Evolutionary conservation across 2,888 invertebrate genomes (phyloP), one percentile per base, ranked within the genome.

Genomic region (Embidobia sp.): DNA sequence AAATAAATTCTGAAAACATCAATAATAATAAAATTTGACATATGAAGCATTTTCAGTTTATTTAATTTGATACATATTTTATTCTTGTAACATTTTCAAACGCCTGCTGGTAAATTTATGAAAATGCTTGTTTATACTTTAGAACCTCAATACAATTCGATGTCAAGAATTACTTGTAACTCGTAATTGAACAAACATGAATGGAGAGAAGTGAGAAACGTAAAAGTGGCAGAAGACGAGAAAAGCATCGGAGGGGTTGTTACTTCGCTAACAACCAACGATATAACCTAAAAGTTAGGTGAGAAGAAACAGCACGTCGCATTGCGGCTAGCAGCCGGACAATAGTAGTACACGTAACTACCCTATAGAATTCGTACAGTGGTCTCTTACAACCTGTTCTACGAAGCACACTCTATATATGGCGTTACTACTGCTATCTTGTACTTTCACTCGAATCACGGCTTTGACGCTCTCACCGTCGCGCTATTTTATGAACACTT

Each of bases 181-280:
- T 6, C 3, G 33, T 3, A 37, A 37, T 37, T 31, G 51, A 10
- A 11, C 13, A 51, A 51, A 35, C 22, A 35, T 51, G 22, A 27
- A 46, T 46, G 42, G 19, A 42, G 19, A 19, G n/a, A n/a, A 8
- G n/a, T 7, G n/a, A 6, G 37, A 15, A 33, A 16, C 37, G 48
- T 55, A 49, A 48, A 48, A 57, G 26, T 22, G 18, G 15, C 57
- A 33, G 7, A 46, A 46, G 16, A 55, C 40, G 40, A 49, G 53
- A 55, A 64, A 42, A 22, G 61, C 37, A 31, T 37, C 49, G 26
- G 29, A 35, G 70, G 82, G 84, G 86, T 85, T 86, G 87, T 85
- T 88, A 87, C 85, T 85, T 85, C 78, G 79, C 85, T 85, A 87
- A 87, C 87, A 86, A 85, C 81, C 79, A 74, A 79, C 72, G 73